phyloP scores from a whole-genome alignment of 2,888 invertebrate species.

The Chouioia cunea region DNA sequence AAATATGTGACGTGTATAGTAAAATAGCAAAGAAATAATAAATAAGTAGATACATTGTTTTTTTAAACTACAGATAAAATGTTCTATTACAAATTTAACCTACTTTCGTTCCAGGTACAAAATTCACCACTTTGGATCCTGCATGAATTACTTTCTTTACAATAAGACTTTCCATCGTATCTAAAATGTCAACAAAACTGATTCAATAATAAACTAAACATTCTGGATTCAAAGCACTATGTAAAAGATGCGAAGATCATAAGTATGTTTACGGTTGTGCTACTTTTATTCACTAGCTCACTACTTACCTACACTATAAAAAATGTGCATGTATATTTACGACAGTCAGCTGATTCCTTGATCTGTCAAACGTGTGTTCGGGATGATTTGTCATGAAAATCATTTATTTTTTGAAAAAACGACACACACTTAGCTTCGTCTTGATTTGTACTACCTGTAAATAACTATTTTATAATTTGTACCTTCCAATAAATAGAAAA shows the following conservation, averaged over 20 bases:
- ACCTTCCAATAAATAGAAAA: too few species aligned
- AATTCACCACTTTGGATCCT: slow-evolving; percentile 77
- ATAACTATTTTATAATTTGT: too few species aligned
- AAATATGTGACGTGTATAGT: slow-evolving; percentile 52
- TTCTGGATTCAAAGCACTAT: background rate
- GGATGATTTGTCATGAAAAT: too few species aligned
- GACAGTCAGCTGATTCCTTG: slow-evolving; percentile 26
- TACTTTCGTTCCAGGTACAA: slow-evolving; percentile 82
- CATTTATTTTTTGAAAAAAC: too few species aligned
- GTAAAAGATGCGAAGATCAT: too few species aligned
- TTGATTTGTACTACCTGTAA: too few species aligned
- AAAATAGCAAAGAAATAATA: slow-evolving; percentile 1
- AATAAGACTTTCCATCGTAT: slow-evolving; percentile 62
- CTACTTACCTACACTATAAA: background rate
- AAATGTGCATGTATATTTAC: slow-evolving; percentile 12
- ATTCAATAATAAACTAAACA: slow-evolving; percentile 3
- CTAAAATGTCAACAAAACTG: slow-evolving; percentile 11
- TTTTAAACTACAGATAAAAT: background rate
- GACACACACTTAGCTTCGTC: too few species aligned
- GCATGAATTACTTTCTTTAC: slow-evolving; percentile 78
- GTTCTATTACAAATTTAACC: slow-evolving; percentile 32
- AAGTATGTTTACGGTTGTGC: too few species aligned
- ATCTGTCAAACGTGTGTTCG: background rate
- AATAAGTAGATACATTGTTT: background rate
- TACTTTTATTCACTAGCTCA: too few species aligned